Conservation (phyloP, 2,113 vertebrate genomes). For the Sinocyclocheilus anshuiensis region DNA sequence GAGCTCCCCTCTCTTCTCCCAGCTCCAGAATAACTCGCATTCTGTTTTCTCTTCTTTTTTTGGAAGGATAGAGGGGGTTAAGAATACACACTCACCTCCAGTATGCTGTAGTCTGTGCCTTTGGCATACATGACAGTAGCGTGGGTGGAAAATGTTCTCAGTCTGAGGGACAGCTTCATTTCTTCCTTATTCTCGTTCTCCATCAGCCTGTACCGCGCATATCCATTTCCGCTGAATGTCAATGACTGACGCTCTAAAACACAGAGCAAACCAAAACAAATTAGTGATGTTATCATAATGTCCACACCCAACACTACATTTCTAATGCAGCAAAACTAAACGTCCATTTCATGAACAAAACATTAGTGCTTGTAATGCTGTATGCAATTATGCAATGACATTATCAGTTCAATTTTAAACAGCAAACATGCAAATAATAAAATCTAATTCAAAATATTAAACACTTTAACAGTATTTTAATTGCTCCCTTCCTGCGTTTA, state of each 20-base stretch:
- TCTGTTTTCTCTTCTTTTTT: conserved; percentile 48
- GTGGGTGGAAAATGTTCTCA: conserved; percentile 88
- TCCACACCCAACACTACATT: not conserved
- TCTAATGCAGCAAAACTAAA: not conserved
- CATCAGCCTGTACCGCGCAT: conserved; percentile 88
- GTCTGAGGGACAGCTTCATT: conserved; percentile 91
- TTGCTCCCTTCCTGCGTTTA: too few relatives aligned
- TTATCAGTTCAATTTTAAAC: not conserved
- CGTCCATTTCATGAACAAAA: not conserved
- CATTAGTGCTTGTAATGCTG: not conserved
- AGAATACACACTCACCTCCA: conserved; percentile 80
- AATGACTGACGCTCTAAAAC: conserved; percentile 80
- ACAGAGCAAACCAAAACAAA: conserved; percentile 10
- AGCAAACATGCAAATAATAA: not conserved
- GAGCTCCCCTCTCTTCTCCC: conserved; percentile 64
- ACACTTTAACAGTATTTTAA: too few relatives aligned
- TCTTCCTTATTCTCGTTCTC: conserved; percentile 95
- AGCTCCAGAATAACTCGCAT: conserved; percentile 67
- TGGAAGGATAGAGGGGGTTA: not conserved
- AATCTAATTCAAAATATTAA: too few relatives aligned
- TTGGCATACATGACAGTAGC: conserved; percentile 95
- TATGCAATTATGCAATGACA: not conserved
- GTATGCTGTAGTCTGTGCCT: conserved; percentile 95
- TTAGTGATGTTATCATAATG: not conserved
- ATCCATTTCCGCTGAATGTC: conserved; percentile 91